Percentiles rank a stretch among this genome's conserved stretches.
Evolutionary conservation across 2,113 vertebrate genomes (phyloP).

Genomic region (Phoenicopterus ruber): DNA sequence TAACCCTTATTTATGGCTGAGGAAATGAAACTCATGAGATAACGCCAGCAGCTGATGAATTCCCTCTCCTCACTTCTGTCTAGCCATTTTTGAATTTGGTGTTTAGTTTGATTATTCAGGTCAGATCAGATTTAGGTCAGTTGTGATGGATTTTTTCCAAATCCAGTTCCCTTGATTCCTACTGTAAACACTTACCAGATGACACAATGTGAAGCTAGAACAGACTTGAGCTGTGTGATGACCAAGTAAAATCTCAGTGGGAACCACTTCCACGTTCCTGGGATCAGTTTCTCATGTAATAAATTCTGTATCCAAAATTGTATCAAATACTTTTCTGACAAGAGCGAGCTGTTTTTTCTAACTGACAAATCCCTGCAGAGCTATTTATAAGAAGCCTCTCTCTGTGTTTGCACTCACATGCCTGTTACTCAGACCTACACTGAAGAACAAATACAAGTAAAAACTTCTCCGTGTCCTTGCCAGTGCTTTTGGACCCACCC

Average conservation of each 20-base stretch:
- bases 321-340: conserved; percentile 62
- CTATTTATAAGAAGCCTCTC: conserved; percentile 37
- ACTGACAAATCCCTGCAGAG: conserved; percentile 36
- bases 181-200: conserved; percentile 61
- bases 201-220: conserved; percentile 39
- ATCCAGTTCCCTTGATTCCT: conserved; percentile 41
- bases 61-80: not conserved
- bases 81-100: conserved; percentile 23
- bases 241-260: conserved; percentile 59
- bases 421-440: conserved; percentile 33
- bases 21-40: not conserved
- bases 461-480: not conserved
- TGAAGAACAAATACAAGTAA: conserved; percentile 20
- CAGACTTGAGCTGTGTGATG: conserved; percentile 45
- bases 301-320: conserved; percentile 63
- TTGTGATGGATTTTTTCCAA: conserved; percentile 57
- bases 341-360: not conserved
- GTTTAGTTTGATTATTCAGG: conserved; percentile 54
- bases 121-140: conserved; percentile 59
- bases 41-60: not conserved
- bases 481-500: not conserved
- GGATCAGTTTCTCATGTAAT: conserved; percentile 64
- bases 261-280: conserved; percentile 48
- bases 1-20: not conserved
- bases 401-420: conserved; percentile 9